A percentile compares a stretch with the other conserved stretches of the same genome.
Evolutionary conservation across 1,140 invertebrate genomes (phyloP).

Genomic region (Megathymus violae): DNA sequence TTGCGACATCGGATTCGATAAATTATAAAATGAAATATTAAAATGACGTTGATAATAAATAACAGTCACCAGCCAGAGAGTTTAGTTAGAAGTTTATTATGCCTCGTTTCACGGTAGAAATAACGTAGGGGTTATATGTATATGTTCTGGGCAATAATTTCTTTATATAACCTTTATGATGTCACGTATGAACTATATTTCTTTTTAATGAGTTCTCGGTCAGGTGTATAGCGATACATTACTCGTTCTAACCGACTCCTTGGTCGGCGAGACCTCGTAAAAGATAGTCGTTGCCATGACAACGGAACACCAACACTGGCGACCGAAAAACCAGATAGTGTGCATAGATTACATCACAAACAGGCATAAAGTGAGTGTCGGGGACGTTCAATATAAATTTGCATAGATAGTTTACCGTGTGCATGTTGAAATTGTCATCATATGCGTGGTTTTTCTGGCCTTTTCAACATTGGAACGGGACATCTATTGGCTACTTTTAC

Average conservation of each 20-base stretch:
- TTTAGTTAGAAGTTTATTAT: too few relatives aligned
- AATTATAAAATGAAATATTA: too few relatives aligned
- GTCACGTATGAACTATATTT: not conserved
- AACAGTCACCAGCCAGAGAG: too few relatives aligned
- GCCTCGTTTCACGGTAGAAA: too few relatives aligned
- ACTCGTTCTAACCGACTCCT: not conserved
- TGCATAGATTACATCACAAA: conserved; percentile 80
- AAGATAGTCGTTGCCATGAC: conserved; percentile 64
- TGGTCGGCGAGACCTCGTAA: conserved; percentile 23
- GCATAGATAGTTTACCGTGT: conserved; percentile 68
- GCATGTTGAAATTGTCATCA: conserved; percentile 36
- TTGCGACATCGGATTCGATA: too few relatives aligned
- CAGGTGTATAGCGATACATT: not conserved
- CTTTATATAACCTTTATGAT: not conserved
- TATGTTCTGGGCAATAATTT: too few relatives aligned
- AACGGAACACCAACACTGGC: conserved; percentile 66
- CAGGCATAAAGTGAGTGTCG: conserved; percentile 61
- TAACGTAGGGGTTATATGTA: too few relatives aligned
- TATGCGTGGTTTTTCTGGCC: conserved; percentile 2
- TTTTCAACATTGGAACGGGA: conserved; percentile 1
- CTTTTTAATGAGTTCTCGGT: not conserved
- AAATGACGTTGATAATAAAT: too few relatives aligned
- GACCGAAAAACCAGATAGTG: conserved; percentile 75
- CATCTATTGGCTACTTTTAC: not conserved
- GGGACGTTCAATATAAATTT: conserved; percentile 63